Percentiles rank a stretch among this genome's conserved stretches.
phyloP scores from a whole-genome alignment of 2,797 vertebrate genomes.

The Gobionotothen gibberifrons region DNA sequence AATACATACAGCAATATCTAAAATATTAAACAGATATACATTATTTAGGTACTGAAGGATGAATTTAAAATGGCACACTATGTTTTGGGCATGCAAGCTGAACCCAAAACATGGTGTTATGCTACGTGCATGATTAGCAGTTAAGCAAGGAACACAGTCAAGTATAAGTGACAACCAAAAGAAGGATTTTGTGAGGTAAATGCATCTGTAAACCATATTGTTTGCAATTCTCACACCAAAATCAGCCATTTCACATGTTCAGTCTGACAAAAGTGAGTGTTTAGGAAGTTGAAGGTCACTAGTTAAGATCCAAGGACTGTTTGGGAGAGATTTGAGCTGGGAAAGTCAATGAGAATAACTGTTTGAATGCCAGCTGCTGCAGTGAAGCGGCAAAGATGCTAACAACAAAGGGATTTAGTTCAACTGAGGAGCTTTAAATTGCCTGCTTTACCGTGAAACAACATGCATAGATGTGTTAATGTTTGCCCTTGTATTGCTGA shows the following conservation, averaged over 20 bases:
- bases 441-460: no score
- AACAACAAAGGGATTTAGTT: not conserved
- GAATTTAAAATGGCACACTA: not conserved
- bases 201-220: not conserved
- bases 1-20: not conserved
- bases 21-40: not conserved
- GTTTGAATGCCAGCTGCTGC: conserved; percentile 11
- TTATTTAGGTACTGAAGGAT: not conserved
- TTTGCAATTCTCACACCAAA: not conserved
- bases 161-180: not conserved
- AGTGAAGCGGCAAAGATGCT: conserved; percentile 14
- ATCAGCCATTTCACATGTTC: not conserved
- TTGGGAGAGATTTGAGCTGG: not conserved
- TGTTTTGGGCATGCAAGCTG: not conserved
- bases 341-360: conserved; percentile 1
- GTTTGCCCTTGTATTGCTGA: not conserved
- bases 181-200: not conserved
- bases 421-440: not conserved
- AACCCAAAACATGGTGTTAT: not conserved
- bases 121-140: not conserved
- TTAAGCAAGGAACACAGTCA: not conserved
- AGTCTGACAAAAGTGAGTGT: not conserved
- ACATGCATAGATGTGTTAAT: not conserved
- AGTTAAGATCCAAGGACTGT: conserved; percentile 14
- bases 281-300: conserved; percentile 7